Conservation (phyloP, 2,888 invertebrate genomes). For the Netelia fuscicornis region DNA sequence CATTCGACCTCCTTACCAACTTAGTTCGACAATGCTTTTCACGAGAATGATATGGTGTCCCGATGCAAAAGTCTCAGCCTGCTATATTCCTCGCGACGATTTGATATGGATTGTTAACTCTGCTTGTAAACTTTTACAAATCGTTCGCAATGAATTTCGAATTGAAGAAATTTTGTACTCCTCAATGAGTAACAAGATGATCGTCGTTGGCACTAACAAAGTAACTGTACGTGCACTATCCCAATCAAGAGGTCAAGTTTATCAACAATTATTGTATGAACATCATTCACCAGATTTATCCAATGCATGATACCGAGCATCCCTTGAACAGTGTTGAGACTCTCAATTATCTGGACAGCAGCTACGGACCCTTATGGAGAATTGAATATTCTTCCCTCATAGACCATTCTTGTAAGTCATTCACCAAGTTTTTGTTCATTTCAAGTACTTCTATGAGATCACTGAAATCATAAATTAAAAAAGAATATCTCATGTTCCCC, state of each 20-base stretch:
- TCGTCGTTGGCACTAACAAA: constrained; percentile 70
- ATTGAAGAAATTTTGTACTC: constrained; percentile 69
- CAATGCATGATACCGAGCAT: constrained; percentile 67
- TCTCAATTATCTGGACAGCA: constrained; percentile 70
- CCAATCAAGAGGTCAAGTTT: constrained; percentile 1
- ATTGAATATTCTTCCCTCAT: constrained; percentile 70
- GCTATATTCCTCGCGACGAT: constrained; percentile 70
- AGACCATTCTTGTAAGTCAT: constrained; percentile 63
- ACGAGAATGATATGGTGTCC: constrained; percentile 73
- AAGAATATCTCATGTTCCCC: no score
- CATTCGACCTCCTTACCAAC: constrained; percentile 68
- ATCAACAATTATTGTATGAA: constrained; percentile 10
- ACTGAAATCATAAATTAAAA: no score
- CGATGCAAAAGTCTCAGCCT: constrained; percentile 61
- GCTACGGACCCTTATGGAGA: constrained; percentile 72
- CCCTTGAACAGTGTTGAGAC: constrained; percentile 59
- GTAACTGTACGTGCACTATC: constrained; percentile 60
- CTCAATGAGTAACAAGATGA: constrained; percentile 63
- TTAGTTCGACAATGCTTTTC: constrained; percentile 70
- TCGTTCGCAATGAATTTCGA: constrained; percentile 71
- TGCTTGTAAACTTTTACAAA: constrained; percentile 64
- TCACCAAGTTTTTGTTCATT: background rate
- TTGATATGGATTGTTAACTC: constrained; percentile 71
- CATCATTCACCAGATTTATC: constrained; percentile 68
- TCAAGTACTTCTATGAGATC: no score